Conservation (phyloP, 37 sponge, comb jelly and placozoan species). For the Hexactinellida sp. region DNA sequence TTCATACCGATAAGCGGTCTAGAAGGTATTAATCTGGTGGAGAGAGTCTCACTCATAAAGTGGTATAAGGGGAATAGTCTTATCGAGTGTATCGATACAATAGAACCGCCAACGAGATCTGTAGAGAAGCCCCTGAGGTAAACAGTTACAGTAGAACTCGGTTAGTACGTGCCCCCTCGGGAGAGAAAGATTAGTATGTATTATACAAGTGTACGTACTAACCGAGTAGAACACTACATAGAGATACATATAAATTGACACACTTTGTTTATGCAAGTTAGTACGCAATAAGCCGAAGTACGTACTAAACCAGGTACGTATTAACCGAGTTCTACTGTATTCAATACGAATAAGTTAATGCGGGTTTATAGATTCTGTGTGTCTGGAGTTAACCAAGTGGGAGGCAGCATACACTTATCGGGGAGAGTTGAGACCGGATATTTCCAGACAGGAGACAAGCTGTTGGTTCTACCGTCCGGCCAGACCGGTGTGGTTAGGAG, state of each 20-base stretch:
- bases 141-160: background rate
- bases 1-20: conserved; percentile 80
- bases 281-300: no score
- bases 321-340: no score
- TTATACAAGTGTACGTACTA: no score
- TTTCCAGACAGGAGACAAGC: conserved; percentile 44
- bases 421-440: conserved; percentile 58
- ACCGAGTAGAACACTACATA: no score
- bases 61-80: conserved; percentile 82
- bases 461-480: conserved; percentile 42
- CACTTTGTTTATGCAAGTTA: no score
- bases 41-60: background rate
- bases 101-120: conserved; percentile 42
- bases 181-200: no score
- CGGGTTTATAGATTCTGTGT: conserved; percentile 16
- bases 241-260: no score
- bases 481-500: conserved; percentile 53
- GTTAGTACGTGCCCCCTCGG: no score
- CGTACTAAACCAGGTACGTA: no score
- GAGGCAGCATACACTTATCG: conserved; percentile 39
- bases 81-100: conserved; percentile 47
- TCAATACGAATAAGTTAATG: no score
- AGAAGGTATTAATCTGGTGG: conserved; percentile 69
- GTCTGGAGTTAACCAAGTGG: conserved; percentile 13
- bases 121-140: conserved; percentile 65